phyloP scores from a whole-genome alignment of 2,888 invertebrate species.

The Microplitis manilae region DNA sequence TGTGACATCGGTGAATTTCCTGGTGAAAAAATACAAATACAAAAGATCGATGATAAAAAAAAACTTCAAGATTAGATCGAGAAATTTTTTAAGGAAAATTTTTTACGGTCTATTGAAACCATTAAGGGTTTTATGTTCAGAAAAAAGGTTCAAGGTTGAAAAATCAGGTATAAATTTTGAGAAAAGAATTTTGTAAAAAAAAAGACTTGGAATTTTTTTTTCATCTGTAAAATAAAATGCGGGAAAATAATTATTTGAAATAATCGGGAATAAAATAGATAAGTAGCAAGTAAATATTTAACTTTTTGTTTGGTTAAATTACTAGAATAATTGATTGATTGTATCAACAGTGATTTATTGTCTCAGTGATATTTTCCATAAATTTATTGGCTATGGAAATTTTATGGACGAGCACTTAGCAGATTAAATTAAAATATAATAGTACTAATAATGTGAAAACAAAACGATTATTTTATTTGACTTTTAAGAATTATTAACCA shows the following conservation, averaged over 20 bases:
- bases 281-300: background rate
- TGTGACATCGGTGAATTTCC: too few species aligned
- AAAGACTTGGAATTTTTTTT: too few species aligned
- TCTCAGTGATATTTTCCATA: background rate
- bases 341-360: background rate
- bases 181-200: too few species aligned
- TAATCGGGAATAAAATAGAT: background rate
- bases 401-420: background rate
- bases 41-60: background rate
- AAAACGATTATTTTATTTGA: background rate
- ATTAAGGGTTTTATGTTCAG: background rate
- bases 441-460: background rate
- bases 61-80: background rate
- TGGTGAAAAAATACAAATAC: background rate
- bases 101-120: background rate
- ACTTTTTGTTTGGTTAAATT: background rate
- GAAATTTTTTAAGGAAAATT: background rate
- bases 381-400: background rate
- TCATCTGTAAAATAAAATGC: too few species aligned
- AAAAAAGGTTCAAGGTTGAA: too few species aligned
- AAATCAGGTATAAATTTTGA: too few species aligned
- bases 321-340: background rate
- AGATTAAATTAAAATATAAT: background rate
- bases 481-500: background rate
- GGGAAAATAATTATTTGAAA: background rate